These are phyloP conservation scores for Drepana arcuata DNA, from an alignment of 1,140 invertebrate genomes.

Conservation along the genomic window DNA sequence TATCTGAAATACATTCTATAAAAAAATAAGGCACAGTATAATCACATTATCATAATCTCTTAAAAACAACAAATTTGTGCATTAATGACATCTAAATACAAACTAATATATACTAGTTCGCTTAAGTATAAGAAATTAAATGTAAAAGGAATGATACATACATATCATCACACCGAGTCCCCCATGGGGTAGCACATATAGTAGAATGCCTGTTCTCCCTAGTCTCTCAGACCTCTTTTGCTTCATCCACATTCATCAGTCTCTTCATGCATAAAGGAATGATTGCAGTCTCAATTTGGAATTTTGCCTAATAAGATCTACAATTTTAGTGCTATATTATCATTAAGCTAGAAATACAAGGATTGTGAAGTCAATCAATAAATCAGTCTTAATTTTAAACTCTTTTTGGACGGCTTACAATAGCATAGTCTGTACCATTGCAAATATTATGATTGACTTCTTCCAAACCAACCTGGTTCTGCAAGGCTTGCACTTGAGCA, in stretches of 20 bases:
- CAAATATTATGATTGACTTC: slow-evolving; percentile 78
- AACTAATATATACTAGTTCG: slow-evolving; percentile 13
- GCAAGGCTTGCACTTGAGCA: slow-evolving; percentile 50
- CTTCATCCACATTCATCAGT: too few species aligned
- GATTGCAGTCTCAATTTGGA: slow-evolving; percentile 20
- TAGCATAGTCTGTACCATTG: slow-evolving; percentile 84
- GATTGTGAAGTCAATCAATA: too few species aligned
- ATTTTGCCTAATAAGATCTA: neutral
- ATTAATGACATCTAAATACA: slow-evolving; percentile 16
- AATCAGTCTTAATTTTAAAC: slow-evolving; percentile 74
- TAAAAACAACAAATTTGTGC: slow-evolving; percentile 24
- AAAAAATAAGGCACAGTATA: slow-evolving; percentile 38
- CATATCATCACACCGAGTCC: too few species aligned
- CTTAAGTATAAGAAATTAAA: slow-evolving; percentile 7
- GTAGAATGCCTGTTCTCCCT: too few species aligned
- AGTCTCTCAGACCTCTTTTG: too few species aligned
- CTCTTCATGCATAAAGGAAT: too few species aligned
- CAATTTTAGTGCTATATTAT: too few species aligned
- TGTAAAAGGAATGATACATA: too few species aligned
- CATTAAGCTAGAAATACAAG: too few species aligned
- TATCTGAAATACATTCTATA: slow-evolving; percentile 13
- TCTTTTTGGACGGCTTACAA: slow-evolving; percentile 85
- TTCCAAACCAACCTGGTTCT: slow-evolving; percentile 55
- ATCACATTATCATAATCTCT: slow-evolving; percentile 37
- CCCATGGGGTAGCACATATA: too few species aligned